Evolutionary conservation across 2,888 invertebrate genomes (phyloP), one percentile per base, ranked within the genome.

Genomic region (Trissoscelio sp.): DNA sequence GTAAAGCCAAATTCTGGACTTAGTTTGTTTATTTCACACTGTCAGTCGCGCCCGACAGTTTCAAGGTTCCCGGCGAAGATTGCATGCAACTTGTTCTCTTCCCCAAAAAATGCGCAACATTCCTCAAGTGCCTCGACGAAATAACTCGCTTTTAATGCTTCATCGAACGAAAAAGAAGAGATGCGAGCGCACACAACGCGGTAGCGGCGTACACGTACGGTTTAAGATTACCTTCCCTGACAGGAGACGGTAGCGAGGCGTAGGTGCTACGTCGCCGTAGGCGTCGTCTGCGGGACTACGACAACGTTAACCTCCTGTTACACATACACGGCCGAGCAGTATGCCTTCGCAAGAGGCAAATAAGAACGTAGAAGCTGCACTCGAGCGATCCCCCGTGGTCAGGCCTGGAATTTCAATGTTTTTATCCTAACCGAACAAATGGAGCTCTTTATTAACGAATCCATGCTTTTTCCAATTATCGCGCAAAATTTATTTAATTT

Each of bases 181-280:
- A 67, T 53, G 62, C 67, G 69, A 67, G 66, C 57, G 9, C 64
- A 74, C 60, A 67, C 53, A 55, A 80, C 81, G 81, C 87, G 84
- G 89, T 89, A 88, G 89, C 88, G 82, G 83, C 86, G 77, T 85
- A 83, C 84, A 83, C 86, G 85, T 87, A 86, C 85, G 86, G 86
- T 82, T 84, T 84, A 84, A 88, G 87, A 88, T 89, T 88, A 87
- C 87, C 87, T 86, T 84, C 85, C 85, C 85, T 87, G 87, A 88
- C 87, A 88, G 86, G 86, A 83, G 84, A 81, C 86, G 87, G 89
- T 88, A 88, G 88, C 86, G 86, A 86, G 86, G 87, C 88, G 88
- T 88, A 88, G 88, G 87, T 88, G 87, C 87, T 84, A 86, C 87
- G 88, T 89, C 88, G 87, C 89, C 88, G 83, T 86, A 81, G 87